Evolutionary conservation across 1,140 invertebrate species (phyloP).

Genomic region (Brachystomella parvula): DNA sequence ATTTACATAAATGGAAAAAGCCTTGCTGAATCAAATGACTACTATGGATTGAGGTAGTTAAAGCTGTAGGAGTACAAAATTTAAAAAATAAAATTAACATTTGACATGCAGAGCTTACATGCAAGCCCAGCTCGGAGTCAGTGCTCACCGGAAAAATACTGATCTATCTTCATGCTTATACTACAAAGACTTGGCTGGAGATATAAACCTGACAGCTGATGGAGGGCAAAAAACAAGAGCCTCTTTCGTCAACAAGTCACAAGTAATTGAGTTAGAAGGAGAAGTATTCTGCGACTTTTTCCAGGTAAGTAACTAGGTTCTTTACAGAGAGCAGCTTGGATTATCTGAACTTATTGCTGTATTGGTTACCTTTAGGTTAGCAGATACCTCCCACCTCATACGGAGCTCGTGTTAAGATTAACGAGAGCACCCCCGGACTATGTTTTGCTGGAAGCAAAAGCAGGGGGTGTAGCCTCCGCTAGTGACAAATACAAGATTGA

Average conservation of each 20-base stretch:
- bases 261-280: not conserved
- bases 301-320: constrained; percentile 1
- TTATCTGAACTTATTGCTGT: not conserved
- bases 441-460: not conserved
- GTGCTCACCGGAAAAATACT: not conserved
- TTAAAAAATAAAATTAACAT: too few species aligned
- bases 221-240: not conserved
- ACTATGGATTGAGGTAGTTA: not conserved
- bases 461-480: not conserved
- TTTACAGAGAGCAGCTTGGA: not conserved
- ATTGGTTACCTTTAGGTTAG: not conserved
- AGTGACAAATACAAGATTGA: not conserved
- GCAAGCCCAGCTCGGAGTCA: not conserved
- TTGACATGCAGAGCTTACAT: not conserved
- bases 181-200: not conserved
- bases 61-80: not conserved
- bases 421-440: not conserved
- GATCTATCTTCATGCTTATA: not conserved
- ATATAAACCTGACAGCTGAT: not conserved
- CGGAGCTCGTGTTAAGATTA: not conserved
- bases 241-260: not conserved
- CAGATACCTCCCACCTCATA: not conserved
- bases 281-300: constrained; percentile 2
- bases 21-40: not conserved
- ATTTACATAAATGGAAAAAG: not conserved